A percentile compares a stretch with the other conserved stretches of the same genome.
Evolutionary conservation across 1,140 invertebrate genomes (phyloP).

Genomic region (Agraylea sexmaculata): DNA sequence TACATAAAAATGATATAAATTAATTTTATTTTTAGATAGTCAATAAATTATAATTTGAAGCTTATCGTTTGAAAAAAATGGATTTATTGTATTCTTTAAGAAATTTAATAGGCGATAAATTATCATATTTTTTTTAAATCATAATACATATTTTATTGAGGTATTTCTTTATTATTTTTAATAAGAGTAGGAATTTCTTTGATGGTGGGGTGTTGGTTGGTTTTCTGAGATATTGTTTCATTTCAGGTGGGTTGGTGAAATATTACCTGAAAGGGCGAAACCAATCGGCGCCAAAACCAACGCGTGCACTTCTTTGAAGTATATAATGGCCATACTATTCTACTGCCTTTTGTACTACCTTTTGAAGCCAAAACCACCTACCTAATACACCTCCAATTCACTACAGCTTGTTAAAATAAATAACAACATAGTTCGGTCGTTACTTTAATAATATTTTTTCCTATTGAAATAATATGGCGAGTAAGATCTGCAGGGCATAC

Average conservation of each 20-base stretch:
- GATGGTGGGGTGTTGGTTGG: no score
- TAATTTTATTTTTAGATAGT: no score
- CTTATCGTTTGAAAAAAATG: no score
- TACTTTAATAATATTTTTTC: background rate
- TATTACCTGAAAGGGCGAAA: constrained; percentile 2
- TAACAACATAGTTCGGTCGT: background rate
- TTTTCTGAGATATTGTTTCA: constrained; percentile 4
- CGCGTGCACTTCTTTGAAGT: constrained; percentile 12
- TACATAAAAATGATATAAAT: no score
- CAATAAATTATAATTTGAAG: no score
- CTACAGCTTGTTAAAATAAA: no score
- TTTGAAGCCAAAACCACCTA: background rate
- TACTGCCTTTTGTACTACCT: constrained; percentile 14
- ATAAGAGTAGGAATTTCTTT: no score
- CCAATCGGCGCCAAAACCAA: constrained; percentile 7
- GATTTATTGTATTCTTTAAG: no score
- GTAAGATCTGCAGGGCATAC: constrained; percentile 7
- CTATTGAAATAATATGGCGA: background rate
- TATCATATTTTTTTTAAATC: no score
- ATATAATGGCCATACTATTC: constrained; percentile 15
- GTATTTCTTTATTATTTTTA: no score
- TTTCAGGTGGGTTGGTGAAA: background rate
- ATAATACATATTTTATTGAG: no score
- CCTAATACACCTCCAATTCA: background rate
- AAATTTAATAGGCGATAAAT: no score